A percentile compares a stretch with the other conserved stretches of the same genome.
Evolutionary conservation across 2,797 vertebrate species (phyloP).

Genomic region (Ceryle rudis): DNA sequence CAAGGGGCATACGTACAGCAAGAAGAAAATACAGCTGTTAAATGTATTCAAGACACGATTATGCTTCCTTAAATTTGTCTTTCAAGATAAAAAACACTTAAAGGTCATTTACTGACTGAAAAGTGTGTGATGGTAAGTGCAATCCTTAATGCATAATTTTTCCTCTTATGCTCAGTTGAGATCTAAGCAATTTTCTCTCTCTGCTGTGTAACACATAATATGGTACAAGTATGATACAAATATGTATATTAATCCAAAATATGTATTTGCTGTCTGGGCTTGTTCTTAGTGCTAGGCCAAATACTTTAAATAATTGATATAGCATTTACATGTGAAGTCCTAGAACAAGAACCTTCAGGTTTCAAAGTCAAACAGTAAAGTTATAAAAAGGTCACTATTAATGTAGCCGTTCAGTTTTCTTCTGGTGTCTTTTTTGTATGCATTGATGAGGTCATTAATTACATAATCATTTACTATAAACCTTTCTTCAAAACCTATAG

Average conservation of each 20-base stretch:
- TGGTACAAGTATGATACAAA: not conserved
- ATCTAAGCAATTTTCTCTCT: not conserved
- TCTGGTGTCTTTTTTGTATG: not conserved
- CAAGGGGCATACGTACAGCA: not conserved
- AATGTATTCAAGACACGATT: not conserved
- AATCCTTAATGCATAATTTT: not conserved
- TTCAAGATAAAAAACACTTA: not conserved
- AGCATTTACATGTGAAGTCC: not conserved
- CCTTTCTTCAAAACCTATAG: not conserved
- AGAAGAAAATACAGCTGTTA: not conserved
- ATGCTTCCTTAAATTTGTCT: not conserved
- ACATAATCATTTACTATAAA: not conserved
- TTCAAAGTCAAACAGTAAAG: not conserved
- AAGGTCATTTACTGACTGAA: constrained; percentile 30
- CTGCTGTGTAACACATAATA: not conserved
- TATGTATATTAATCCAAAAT: not conserved
- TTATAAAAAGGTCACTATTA: not conserved
- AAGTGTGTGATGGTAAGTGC: not conserved
- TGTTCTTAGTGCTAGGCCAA: not conserved
- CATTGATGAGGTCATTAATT: not conserved
- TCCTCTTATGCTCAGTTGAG: not conserved
- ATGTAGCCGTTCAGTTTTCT: not conserved
- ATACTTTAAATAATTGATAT: not conserved
- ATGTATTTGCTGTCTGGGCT: not conserved
- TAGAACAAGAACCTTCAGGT: not conserved